These are phyloP conservation scores for Xiphorhynchus elegans DNA, from an alignment of 2,113 vertebrate species.

Conservation along the genomic window DNA sequence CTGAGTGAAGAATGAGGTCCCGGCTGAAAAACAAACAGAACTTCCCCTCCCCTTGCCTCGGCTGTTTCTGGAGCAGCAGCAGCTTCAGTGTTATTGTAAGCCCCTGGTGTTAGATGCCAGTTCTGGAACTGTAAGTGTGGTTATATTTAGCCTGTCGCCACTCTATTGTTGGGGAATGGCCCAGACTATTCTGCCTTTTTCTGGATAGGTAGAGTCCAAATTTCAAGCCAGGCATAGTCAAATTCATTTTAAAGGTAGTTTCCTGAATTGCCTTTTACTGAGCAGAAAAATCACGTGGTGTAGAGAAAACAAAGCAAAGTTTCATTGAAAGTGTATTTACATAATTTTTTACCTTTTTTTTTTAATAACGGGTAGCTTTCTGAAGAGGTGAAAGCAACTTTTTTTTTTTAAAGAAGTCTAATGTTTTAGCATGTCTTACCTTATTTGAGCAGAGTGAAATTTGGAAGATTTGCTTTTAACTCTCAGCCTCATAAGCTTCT, in stretches of 20 bases:
- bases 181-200: not conserved
- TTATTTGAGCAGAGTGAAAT: constrained; percentile 8
- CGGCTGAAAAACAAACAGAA: constrained; percentile 38
- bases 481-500: not conserved
- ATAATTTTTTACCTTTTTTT: not conserved
- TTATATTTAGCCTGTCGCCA: constrained; percentile 27
- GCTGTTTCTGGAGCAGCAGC: constrained; percentile 16
- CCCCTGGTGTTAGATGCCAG: not conserved
- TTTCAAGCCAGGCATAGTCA: not conserved
- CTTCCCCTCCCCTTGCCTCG: not conserved
- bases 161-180: constrained; percentile 15
- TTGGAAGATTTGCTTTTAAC: not conserved
- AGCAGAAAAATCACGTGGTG: not conserved
- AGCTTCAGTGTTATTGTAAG: constrained; percentile 29
- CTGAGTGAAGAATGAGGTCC: constrained; percentile 54
- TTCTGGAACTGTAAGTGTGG: not conserved
- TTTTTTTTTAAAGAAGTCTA: not conserved
- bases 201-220: not conserved
- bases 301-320: not conserved
- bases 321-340: not conserved
- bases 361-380: not conserved
- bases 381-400: not conserved
- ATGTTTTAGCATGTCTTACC: not conserved
- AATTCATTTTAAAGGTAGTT: not conserved
- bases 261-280: not conserved